Base-by-base conservation (phyloP, 2,113 vertebrate genomes). In the Boleophthalmus pectinirostris region DNA sequence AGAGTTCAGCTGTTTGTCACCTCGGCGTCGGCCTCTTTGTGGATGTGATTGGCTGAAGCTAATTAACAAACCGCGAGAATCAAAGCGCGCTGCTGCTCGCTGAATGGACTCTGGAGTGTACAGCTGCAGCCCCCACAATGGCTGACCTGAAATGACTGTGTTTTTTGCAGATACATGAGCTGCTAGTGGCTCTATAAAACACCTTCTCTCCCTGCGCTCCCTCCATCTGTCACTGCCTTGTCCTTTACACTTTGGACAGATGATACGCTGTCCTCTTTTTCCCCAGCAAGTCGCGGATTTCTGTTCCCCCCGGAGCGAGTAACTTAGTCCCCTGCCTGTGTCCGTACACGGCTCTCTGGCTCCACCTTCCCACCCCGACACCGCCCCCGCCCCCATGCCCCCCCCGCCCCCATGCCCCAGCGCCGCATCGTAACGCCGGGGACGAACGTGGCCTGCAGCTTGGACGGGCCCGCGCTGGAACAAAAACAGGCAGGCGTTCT, bases 381-480 rank as follows among this genome's bases (percentile, higher is more conserved):
- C n/a, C n/a, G n/a, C n/a, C n/a, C n/a, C n/a, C n/a, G n/a, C n/a
- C n/a, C n/a, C n/a, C 57, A 4, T 15, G 23, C 57, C 15, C 57
- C 51, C 20, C 53, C 20, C 58, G 18, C 83, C 74, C 74, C 61
- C 75, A 60, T 69, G 25, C 60, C 35, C 53, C 68, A 12, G 6
- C 69, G 54, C 54, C 12, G 80, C 86, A 78, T 78, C 78, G 77
- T 83, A 78, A 68, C 81, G 76, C 78, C 15, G 76, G 82, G n/a
- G 85, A 88, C 91, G 71, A 86, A 85, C 79, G 82, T 87, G 88
- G 89, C 91, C 90, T 56, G 86, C 85, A 82, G 88, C 90, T 64
- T 82, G 56, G 82, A 87, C 77, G 86, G 80, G 88, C 87, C 89
- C 85, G 78, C 46, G 66, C 73, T 43, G 43, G 83, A 88, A 90